These are phyloP conservation scores for Parelbella ahira DNA, from an alignment of 2,888 invertebrate genomes.

Conservation along the genomic window DNA sequence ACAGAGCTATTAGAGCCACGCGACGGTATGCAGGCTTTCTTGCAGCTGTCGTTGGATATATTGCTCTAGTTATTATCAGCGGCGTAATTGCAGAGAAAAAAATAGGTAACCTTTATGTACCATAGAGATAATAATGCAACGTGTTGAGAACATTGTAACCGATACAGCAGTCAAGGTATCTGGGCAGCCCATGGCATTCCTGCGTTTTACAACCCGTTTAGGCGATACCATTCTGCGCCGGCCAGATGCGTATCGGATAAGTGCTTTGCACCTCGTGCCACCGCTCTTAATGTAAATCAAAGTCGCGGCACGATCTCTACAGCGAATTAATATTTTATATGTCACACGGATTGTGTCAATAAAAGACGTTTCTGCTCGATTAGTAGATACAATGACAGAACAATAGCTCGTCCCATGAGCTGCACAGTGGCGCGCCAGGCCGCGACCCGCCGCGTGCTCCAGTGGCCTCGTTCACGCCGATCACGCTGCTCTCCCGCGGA, in stretches of 20 bases:
- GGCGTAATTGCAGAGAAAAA: slow-evolving; percentile 14
- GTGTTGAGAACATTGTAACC: slow-evolving; percentile 13
- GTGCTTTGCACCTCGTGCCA: too few relatives aligned
- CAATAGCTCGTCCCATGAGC: too few relatives aligned
- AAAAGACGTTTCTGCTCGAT: too few relatives aligned
- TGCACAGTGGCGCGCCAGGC: too few relatives aligned
- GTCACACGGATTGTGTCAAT: too few relatives aligned
- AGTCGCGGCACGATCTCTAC: too few relatives aligned
- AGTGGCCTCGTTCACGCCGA: too few relatives aligned
- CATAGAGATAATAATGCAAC: slow-evolving; percentile 6
- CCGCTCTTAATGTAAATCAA: too few relatives aligned
- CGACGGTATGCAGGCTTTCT: slow-evolving; percentile 2
- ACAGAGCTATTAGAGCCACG: slow-evolving; percentile 14
- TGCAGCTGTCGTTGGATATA: slow-evolving; percentile 9
- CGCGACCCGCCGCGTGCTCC: too few relatives aligned
- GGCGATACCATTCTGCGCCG: slow-evolving; percentile 27
- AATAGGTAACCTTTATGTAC: slow-evolving; percentile 13
- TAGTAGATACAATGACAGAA: too few relatives aligned
- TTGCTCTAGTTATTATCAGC: slow-evolving; percentile 13
- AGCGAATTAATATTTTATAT: too few relatives aligned
- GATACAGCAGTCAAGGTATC: slow-evolving; percentile 30
- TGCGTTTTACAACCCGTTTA: slow-evolving; percentile 39
- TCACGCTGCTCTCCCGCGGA: too few relatives aligned
- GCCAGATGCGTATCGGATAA: slow-evolving; percentile 27
- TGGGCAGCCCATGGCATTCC: slow-evolving; percentile 37